These are phyloP conservation scores for Mugil cephalus DNA, from an alignment of 2,113 vertebrate species.

Conservation along the genomic window DNA sequence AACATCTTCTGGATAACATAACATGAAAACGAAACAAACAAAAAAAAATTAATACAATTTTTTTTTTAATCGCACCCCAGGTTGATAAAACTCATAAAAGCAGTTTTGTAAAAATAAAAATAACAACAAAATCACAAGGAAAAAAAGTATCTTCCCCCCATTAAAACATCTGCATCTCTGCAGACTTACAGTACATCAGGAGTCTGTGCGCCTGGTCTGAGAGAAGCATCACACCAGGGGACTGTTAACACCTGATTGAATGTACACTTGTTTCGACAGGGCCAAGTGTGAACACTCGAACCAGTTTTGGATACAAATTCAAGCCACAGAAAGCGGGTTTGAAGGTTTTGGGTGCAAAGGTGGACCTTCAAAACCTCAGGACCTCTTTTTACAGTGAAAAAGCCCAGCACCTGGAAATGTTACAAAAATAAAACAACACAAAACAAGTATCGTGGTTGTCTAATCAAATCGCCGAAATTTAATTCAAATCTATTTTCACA, in stretches of 20 bases:
- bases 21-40: constrained; percentile 73
- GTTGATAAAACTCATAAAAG: constrained; percentile 75
- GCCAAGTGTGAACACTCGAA: constrained; percentile 30
- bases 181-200: constrained; percentile 63
- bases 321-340: constrained; percentile 52
- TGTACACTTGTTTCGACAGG: background rate
- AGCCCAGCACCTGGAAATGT: constrained; percentile 72
- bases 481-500: constrained; percentile 35
- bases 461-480: constrained; percentile 43
- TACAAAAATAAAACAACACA: constrained; percentile 19
- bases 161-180: constrained; percentile 25
- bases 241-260: constrained; percentile 34
- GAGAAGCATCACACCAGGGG: background rate
- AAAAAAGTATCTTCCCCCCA: constrained; percentile 45
- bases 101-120: constrained; percentile 70
- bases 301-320: constrained; percentile 36
- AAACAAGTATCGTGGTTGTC: constrained; percentile 42
- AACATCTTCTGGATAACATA: constrained; percentile 87
- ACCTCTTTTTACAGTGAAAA: constrained; percentile 40
- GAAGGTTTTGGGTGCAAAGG: constrained; percentile 40
- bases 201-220: background rate
- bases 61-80: constrained; percentile 71
- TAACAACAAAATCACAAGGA: constrained; percentile 75
- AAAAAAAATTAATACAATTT: constrained; percentile 69
- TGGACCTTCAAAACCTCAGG: constrained; percentile 10